Conservation (phyloP, 2,113 vertebrate genomes). For the Sander lucioperca region DNA sequence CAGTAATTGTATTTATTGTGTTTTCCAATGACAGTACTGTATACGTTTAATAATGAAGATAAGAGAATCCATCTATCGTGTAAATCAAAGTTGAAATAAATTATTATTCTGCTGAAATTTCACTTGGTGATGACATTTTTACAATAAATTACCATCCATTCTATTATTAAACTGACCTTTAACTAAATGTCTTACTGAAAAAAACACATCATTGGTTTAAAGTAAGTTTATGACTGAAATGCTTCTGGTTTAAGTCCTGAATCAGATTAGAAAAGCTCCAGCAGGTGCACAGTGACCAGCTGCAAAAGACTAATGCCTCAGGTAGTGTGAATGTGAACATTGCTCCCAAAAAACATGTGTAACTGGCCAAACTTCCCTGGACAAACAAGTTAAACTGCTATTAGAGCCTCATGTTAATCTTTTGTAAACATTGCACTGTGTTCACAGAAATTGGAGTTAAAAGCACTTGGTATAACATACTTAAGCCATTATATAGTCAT, state of each 20-base stretch:
- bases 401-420: slow-evolving; percentile 7
- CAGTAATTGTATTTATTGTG: slow-evolving; percentile 35
- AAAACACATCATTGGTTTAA: background rate
- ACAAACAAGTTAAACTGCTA: slow-evolving; percentile 29
- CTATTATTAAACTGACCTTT: background rate
- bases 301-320: background rate
- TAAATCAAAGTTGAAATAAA: slow-evolving; percentile 55
- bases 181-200: background rate
- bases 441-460: slow-evolving; percentile 3
- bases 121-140: background rate
- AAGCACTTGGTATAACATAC: background rate
- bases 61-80: slow-evolving; percentile 31
- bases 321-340: slow-evolving; percentile 2
- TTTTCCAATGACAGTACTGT: background rate
- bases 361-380: background rate
- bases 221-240: background rate
- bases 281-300: background rate
- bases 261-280: background rate
- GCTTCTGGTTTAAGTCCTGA: background rate
- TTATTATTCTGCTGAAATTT: background rate
- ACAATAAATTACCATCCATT: background rate
- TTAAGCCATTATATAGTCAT: background rate
- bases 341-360: background rate
- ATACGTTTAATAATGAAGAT: slow-evolving; percentile 29
- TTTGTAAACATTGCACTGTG: slow-evolving; percentile 1